A percentile compares a stretch with the other conserved stretches of the same genome.
phyloP scores from a whole-genome alignment of 2,113 vertebrate species.

The Syngnathus typhle region DNA sequence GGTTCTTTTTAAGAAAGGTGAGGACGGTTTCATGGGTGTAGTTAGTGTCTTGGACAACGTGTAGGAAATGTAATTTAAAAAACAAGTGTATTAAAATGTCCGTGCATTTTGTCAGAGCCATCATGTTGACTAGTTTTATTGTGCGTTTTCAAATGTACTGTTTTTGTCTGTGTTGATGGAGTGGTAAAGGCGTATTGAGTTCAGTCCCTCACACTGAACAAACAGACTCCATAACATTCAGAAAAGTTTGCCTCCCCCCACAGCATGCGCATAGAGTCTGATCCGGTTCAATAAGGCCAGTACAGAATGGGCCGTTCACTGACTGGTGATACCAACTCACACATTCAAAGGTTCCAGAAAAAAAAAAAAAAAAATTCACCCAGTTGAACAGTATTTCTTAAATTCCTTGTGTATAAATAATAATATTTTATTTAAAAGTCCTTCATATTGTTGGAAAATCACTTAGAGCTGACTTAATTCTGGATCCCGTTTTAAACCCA shows the following conservation, averaged over 20 bases:
- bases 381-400: constrained; percentile 43
- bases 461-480: constrained; percentile 48
- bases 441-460: constrained; percentile 44
- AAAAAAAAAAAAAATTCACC: constrained; percentile 17
- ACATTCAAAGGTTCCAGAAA: constrained; percentile 54
- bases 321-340: constrained; percentile 40
- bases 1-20: constrained; percentile 40
- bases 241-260: constrained; percentile 42
- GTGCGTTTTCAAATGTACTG: constrained; percentile 36
- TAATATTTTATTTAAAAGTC: constrained; percentile 58
- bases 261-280: constrained; percentile 27
- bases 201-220: constrained; percentile 62
- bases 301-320: constrained; percentile 48
- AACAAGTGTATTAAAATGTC: constrained; percentile 51
- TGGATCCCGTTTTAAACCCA: constrained; percentile 41
- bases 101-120: constrained; percentile 22
- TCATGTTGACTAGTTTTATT: constrained; percentile 16
- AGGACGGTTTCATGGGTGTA: constrained; percentile 32
- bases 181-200: constrained; percentile 58
- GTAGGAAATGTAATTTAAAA: constrained; percentile 47
- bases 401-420: constrained; percentile 56
- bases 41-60: constrained; percentile 44
- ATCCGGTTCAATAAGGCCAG: constrained; percentile 58
- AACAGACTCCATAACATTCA: constrained; percentile 70
- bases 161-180: constrained; percentile 53